Evolutionary conservation across 1,140 invertebrate species (phyloP).

Genomic region (Ganaspis sp.): DNA sequence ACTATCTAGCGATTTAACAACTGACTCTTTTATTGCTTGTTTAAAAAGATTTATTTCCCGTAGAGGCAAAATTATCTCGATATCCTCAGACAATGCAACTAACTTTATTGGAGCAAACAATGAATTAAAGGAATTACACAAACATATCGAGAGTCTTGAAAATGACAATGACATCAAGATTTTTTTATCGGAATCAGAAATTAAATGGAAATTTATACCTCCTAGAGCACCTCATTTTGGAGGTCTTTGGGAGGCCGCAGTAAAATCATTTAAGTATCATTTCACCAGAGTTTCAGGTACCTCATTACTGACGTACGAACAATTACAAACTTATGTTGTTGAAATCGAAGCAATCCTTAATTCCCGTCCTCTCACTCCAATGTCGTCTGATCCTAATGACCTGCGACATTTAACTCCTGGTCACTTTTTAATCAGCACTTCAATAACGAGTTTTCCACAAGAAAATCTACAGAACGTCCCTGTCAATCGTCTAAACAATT

Average conservation of each 20-base stretch:
- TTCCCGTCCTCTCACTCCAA: slow-evolving; percentile 54
- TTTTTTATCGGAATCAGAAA: not conserved
- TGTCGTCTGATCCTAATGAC: slow-evolving; percentile 39
- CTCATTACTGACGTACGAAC: slow-evolving; percentile 55
- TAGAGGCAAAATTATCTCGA: not conserved
- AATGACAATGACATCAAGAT: not conserved
- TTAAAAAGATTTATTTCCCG: not conserved
- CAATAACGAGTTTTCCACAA: slow-evolving; percentile 40
- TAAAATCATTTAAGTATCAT: slow-evolving; percentile 58
- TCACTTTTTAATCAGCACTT: slow-evolving; percentile 31
- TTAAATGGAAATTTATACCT: slow-evolving; percentile 29
- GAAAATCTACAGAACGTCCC: slow-evolving; percentile 25
- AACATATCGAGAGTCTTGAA: not conserved
- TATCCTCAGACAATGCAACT: slow-evolving; percentile 15
- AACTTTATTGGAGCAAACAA: slow-evolving; percentile 12
- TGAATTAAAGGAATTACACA: not conserved
- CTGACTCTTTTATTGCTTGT: not conserved
- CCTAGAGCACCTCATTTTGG: slow-evolving; percentile 45
- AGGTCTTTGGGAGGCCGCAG: slow-evolving; percentile 37
- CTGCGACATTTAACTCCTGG: slow-evolving; percentile 29
- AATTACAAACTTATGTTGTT: slow-evolving; percentile 53
- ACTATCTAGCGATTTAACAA: not conserved
- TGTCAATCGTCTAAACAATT: slow-evolving; percentile 38
- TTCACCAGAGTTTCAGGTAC: slow-evolving; percentile 46
- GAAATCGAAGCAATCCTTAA: slow-evolving; percentile 62